Conservation (phyloP, 2,113 vertebrate species). For the Rhegmatorhina hoffmannsi region DNA sequence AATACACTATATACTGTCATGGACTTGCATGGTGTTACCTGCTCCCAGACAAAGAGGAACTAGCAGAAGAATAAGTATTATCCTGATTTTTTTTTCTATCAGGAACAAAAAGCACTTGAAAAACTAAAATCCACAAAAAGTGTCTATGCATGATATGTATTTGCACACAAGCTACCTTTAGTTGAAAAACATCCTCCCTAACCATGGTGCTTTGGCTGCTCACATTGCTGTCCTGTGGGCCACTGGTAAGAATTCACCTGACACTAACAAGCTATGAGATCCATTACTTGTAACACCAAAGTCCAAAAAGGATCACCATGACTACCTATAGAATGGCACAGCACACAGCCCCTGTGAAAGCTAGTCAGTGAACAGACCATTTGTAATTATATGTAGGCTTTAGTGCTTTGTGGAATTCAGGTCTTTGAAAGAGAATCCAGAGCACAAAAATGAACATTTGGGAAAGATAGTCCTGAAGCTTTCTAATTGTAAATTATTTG, state of each 20-base stretch:
- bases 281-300: background rate
- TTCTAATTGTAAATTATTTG: background rate
- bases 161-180: background rate
- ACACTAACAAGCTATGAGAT: accelerated
- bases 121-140: background rate
- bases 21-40: background rate
- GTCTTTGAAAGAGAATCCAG: background rate
- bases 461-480: background rate
- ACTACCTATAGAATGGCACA: background rate
- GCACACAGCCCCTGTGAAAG: background rate
- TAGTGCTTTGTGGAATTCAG: background rate
- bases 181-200: background rate
- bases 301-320: background rate
- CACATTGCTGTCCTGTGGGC: background rate
- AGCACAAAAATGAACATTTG: background rate
- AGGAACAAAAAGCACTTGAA: background rate
- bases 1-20: background rate
- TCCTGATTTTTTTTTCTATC: background rate
- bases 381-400: background rate
- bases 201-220: background rate
- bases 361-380: background rate
- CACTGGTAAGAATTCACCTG: background rate
- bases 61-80: background rate
- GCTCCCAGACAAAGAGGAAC: background rate
- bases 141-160: background rate